Evolutionary conservation across 1,140 invertebrate species (phyloP).

Genomic region (Drepana arcuata): DNA sequence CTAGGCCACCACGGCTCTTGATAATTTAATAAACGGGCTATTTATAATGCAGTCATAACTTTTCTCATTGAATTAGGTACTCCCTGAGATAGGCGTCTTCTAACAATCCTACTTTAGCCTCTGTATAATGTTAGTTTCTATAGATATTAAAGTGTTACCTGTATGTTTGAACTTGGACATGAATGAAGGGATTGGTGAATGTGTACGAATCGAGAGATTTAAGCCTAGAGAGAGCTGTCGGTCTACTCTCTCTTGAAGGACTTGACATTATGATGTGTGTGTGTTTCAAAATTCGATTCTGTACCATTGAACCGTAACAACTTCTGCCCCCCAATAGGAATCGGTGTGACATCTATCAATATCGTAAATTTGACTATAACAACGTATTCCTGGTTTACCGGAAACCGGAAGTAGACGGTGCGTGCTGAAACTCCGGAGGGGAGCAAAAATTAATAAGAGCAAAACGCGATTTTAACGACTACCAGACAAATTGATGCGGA

Average conservation of each 20-base stretch:
- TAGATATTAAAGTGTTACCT: no score
- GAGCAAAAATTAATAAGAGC: conserved; percentile 64
- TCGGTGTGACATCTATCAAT: conserved; percentile 50
- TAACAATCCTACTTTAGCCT: no score
- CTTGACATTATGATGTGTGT: no score
- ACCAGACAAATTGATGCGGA: conserved; percentile 54
- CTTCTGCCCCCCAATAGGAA: no score
- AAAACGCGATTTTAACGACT: conserved; percentile 66
- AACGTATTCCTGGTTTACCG: conserved; percentile 35
- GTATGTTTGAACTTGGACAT: background rate
- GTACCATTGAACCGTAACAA: conserved; percentile 41
- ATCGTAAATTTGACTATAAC: conserved; percentile 47
- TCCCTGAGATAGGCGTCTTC: no score
- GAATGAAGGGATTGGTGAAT: background rate
- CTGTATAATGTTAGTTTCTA: no score
- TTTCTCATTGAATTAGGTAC: no score
- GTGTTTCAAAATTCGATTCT: no score
- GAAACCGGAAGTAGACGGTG: no score
- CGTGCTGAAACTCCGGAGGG: conserved; percentile 22
- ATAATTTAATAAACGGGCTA: no score
- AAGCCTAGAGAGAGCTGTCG: background rate
- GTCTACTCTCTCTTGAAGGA: conserved; percentile 12
- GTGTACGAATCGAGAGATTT: background rate
- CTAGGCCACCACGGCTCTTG: no score
- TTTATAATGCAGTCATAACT: no score